Percentiles rank a stretch among this genome's conserved stretches.
Evolutionary conservation across 2,888 invertebrate genomes (phyloP).

Genomic region (Leucophora obtusa): DNA sequence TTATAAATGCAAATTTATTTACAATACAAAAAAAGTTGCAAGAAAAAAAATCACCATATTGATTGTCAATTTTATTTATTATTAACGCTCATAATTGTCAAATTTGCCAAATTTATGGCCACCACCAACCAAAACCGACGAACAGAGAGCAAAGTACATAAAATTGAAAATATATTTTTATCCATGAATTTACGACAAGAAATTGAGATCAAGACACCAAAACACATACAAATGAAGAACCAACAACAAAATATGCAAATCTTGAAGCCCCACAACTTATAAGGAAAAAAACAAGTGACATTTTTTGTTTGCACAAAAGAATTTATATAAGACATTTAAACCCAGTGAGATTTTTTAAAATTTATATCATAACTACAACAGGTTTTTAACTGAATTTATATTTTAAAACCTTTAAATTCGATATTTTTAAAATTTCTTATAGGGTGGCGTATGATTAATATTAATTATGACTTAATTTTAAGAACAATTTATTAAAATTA

Average conservation of each 20-base stretch:
- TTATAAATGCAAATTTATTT: constrained; percentile 35
- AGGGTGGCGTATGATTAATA: neutral
- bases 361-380: no score
- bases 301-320: constrained; percentile 38
- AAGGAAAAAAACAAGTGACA: constrained; percentile 58
- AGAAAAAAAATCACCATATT: constrained; percentile 67
- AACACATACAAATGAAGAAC: constrained; percentile 22
- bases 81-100: constrained; percentile 79
- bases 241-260: constrained; percentile 58
- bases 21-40: neutral
- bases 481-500: no score
- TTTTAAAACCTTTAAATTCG: no score
- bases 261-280: constrained; percentile 58
- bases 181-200: constrained; percentile 59
- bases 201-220: constrained; percentile 60
- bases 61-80: constrained; percentile 78
- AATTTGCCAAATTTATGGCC: constrained; percentile 76
- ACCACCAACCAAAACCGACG: constrained; percentile 34
- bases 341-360: no score
- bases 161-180: constrained; percentile 49
- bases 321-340: constrained; percentile 14
- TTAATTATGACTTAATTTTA: no score
- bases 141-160: constrained; percentile 19
- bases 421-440: no score
- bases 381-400: no score